Evolutionary conservation across 2,797 vertebrate species (phyloP).

Genomic region (Enteromius anoplus): DNA sequence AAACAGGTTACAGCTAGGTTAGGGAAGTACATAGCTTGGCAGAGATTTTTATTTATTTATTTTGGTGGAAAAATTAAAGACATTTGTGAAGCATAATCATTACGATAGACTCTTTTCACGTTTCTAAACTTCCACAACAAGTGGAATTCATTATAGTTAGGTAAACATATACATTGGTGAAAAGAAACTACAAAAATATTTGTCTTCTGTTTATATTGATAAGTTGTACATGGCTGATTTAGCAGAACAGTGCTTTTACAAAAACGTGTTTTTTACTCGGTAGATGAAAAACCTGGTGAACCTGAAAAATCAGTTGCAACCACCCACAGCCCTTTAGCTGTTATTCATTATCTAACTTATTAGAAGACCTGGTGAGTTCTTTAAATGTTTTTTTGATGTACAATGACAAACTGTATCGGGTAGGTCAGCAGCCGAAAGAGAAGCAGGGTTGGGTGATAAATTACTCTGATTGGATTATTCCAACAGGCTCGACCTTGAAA

Average conservation of each 20-base stretch:
- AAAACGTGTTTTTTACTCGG: neutral
- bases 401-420: neutral
- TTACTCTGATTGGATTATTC: neutral
- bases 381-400: neutral
- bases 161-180: too few species aligned
- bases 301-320: neutral
- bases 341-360: neutral
- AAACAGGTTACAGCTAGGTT: neutral
- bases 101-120: too few species aligned
- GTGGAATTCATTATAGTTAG: too few species aligned
- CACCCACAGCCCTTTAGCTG: neutral
- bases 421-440: constrained; percentile 1
- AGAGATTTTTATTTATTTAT: neutral
- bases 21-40: neutral
- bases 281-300: neutral
- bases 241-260: neutral
- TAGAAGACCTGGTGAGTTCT: neutral
- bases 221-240: neutral
- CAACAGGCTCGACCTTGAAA: neutral
- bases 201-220: too few species aligned
- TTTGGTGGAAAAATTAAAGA: too few species aligned
- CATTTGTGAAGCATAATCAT: too few species aligned
- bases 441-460: neutral
- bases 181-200: too few species aligned
- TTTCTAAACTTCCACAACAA: too few species aligned